Percentiles rank a stretch among this genome's conserved stretches.
Conservation (phyloP, 2,888 invertebrate genomes). For the Alviniconcha strummeri region DNA sequence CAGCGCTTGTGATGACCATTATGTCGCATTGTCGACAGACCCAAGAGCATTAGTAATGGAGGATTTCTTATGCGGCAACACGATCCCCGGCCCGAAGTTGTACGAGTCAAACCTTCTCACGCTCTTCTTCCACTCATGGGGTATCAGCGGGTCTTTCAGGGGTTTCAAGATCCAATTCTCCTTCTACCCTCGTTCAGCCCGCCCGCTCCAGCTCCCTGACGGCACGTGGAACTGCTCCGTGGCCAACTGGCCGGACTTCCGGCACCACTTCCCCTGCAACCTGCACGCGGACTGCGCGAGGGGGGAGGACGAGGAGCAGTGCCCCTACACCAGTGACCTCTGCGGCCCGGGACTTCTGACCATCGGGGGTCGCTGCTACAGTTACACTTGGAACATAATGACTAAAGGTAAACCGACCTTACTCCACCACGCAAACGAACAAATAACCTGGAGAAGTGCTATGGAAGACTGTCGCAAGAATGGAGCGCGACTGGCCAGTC, state of each 20-base stretch:
- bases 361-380: too few relatives aligned
- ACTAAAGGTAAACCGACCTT: too few relatives aligned
- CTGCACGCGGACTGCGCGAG: not conserved
- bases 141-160: not conserved
- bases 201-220: not conserved
- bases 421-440: too few relatives aligned
- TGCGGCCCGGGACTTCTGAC: not conserved
- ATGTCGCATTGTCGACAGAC: not conserved
- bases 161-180: not conserved
- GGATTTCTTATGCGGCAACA: not conserved
- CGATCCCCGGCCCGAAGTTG: not conserved
- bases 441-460: not conserved
- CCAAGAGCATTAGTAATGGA: too few relatives aligned
- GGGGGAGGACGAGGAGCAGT: not conserved
- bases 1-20: not conserved
- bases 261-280: not conserved
- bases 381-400: too few relatives aligned
- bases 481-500: conserved; percentile 7
- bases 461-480: not conserved
- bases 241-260: not conserved
- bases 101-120: not conserved
- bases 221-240: not conserved
- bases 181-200: not conserved
- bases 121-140: not conserved
- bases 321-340: not conserved